Conservation (phyloP, 2,113 vertebrate species). For the Ictidomys tridecemlineatus region DNA sequence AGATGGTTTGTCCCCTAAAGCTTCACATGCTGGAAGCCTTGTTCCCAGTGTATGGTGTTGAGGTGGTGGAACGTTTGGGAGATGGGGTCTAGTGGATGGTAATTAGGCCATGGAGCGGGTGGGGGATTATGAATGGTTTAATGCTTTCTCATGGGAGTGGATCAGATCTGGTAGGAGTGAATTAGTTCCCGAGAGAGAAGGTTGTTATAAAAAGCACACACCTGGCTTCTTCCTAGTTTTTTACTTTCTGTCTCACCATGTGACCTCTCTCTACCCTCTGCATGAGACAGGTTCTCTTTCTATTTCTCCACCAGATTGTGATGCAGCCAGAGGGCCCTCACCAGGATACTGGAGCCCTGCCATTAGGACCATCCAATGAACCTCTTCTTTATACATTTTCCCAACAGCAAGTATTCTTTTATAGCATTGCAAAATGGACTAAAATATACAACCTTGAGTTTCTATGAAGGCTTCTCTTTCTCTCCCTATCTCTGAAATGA, state of each 20-base stretch:
- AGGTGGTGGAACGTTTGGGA: background rate
- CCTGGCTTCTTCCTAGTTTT: background rate
- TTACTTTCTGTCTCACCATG: background rate
- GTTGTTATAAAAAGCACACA: background rate
- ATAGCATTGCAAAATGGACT: background rate
- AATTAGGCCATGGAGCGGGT: background rate
- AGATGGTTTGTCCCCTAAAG: background rate
- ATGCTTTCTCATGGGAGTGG: background rate
- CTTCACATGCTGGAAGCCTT: background rate
- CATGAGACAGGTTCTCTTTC: background rate
- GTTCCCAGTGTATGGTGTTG: background rate
- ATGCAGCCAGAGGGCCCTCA: background rate
- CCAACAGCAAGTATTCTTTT: background rate
- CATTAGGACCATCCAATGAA: background rate
- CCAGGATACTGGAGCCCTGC: background rate
- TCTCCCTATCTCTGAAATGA: background rate
- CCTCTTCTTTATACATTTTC: background rate
- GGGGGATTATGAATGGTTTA: background rate
- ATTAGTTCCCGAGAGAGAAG: background rate
- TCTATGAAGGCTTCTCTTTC: background rate
- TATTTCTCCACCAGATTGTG: background rate
- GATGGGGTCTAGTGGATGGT: background rate
- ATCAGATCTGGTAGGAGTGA: background rate
- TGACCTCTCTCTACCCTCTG: background rate
- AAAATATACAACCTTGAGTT: background rate